phyloP scores from a whole-genome alignment of 1,140 invertebrate genomes.

The Gryllus bimaculatus region DNA sequence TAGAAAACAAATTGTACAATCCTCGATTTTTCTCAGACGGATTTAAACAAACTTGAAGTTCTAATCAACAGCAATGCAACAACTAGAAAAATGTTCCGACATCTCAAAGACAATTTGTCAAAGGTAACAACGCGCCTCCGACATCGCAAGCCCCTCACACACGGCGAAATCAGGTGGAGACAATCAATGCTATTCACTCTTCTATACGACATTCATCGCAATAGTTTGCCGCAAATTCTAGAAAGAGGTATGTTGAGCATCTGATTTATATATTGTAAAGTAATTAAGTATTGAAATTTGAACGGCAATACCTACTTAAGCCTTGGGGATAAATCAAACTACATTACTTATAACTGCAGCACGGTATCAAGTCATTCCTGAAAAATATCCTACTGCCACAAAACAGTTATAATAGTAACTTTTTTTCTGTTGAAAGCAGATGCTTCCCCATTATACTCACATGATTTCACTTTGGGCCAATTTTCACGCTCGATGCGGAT shows the following conservation, averaged over 20 bases:
- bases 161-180: background rate
- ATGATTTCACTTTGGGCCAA: conserved; percentile 35
- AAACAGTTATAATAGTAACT: too few relatives aligned
- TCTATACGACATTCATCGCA: background rate
- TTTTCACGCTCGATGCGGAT: conserved; percentile 26
- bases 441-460: conserved; percentile 24
- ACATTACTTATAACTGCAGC: too few relatives aligned
- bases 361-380: too few relatives aligned
- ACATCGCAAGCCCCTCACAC: background rate
- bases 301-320: too few relatives aligned
- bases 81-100: background rate
- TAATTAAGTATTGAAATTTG: too few relatives aligned
- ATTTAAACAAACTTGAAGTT: too few relatives aligned
- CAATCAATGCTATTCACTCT: background rate
- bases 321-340: too few relatives aligned
- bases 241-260: background rate
- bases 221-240: background rate
- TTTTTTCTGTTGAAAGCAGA: too few relatives aligned
- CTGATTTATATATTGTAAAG: too few relatives aligned
- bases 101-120: background rate
- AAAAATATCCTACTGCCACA: too few relatives aligned
- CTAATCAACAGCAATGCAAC: background rate
- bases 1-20: too few relatives aligned
- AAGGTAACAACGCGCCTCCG: background rate
- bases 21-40: background rate